Percentiles rank a stretch among this genome's conserved stretches.
These are phyloP conservation scores for Bombus polaris DNA, from an alignment of 1,140 invertebrate species.

Conservation along the genomic window DNA sequence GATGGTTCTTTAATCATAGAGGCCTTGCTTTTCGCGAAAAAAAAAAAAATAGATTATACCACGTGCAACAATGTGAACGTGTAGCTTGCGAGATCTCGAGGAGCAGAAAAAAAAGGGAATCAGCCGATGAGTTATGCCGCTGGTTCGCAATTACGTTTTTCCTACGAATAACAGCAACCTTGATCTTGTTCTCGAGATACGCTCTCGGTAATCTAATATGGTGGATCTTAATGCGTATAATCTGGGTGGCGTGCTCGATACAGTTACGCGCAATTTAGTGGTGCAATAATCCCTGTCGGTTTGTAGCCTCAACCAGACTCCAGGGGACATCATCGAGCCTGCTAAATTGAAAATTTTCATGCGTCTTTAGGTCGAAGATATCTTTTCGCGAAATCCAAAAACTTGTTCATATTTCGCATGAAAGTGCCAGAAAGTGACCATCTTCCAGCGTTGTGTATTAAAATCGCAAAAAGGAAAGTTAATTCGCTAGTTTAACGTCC, in stretches of 20 bases:
- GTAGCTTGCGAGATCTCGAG: neutral
- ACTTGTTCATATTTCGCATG: neutral
- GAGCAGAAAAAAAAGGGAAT: neutral
- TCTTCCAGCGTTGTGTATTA: no score
- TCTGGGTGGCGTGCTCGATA: conserved; percentile 50
- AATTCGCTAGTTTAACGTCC: neutral
- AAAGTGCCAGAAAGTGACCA: no score
- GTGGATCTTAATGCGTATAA: conserved; percentile 54
- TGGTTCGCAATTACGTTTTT: conserved; percentile 41
- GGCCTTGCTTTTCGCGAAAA: no score
- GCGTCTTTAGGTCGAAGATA: neutral
- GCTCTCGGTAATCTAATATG: conserved; percentile 53
- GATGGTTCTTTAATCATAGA: no score
- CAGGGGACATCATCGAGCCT: neutral
- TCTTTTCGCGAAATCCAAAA: neutral
- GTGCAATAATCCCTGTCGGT: conserved; percentile 37
- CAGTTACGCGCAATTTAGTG: conserved; percentile 56
- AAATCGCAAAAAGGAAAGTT: neutral
- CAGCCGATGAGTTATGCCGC: conserved; percentile 38
- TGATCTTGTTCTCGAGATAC: conserved; percentile 57
- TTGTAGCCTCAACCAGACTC: no score
- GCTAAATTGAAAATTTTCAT: neutral
- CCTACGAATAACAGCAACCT: conserved; percentile 46
- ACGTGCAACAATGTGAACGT: neutral
- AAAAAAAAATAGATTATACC: no score